Conservation (phyloP, 2,797 vertebrate genomes). For the Natrix natrix region DNA sequence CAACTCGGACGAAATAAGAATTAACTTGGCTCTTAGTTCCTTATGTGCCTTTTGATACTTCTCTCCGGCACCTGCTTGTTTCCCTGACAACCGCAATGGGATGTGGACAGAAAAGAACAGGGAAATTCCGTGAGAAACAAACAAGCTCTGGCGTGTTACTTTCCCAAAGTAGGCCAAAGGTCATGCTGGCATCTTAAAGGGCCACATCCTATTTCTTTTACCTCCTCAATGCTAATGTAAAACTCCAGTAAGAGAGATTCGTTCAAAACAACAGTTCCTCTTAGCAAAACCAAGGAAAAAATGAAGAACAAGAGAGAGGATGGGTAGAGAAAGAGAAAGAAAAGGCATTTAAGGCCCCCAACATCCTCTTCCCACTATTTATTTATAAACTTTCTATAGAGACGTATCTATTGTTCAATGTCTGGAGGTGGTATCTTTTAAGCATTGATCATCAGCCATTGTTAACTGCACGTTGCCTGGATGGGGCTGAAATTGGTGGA, state of each 20-base stretch:
- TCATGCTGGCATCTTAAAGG: slow-evolving; percentile 5
- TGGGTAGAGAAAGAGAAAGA: not conserved
- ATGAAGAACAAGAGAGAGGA: not conserved
- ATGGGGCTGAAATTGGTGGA: not conserved
- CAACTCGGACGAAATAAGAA: not conserved
- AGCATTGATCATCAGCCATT: not conserved
- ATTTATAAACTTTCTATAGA: not conserved
- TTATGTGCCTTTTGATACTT: not conserved
- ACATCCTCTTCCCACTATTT: not conserved
- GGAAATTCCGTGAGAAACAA: not conserved
- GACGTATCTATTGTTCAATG: not conserved
- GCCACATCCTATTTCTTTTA: not conserved
- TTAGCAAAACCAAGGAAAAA: not conserved
- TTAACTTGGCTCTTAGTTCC: not conserved
- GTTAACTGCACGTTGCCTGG: not conserved
- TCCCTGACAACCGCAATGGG: not conserved
- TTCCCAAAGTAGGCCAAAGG: slow-evolving; percentile 4
- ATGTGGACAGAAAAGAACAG: not conserved
- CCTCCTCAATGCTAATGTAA: no score
- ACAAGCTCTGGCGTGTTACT: slow-evolving; percentile 39
- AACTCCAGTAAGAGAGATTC: not conserved
- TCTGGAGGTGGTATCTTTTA: not conserved
- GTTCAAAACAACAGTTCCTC: not conserved
- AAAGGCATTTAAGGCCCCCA: not conserved
- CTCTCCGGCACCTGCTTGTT: accelerated